Evolutionary conservation across 1,140 invertebrate species (phyloP).

Genomic region (Stenopsyche tienmushanensis): DNA sequence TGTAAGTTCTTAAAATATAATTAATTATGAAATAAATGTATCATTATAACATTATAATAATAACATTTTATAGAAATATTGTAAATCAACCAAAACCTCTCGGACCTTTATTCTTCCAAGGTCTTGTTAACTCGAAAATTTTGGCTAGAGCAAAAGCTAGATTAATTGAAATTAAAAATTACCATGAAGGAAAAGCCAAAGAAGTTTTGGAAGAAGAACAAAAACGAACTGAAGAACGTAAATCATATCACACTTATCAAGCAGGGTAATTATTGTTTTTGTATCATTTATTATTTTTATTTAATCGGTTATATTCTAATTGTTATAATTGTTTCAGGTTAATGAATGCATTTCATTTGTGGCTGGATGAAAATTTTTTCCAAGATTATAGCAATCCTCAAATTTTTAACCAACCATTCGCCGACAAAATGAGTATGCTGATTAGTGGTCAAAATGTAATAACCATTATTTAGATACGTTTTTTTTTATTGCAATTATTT

Average conservation of each 20-base stretch:
- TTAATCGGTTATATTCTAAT: neutral
- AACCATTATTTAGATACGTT: neutral
- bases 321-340: conserved; percentile 19
- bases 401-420: conserved; percentile 17
- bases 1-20: conserved; percentile 26
- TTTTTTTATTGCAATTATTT: neutral
- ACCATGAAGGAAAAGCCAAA: conserved; percentile 27
- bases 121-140: conserved; percentile 33
- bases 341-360: conserved; percentile 30
- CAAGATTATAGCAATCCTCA: conserved; percentile 9
- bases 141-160: conserved; percentile 30
- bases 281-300: neutral
- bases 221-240: conserved; percentile 14
- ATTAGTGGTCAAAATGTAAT: conserved; percentile 32
- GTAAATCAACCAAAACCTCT: conserved; percentile 21
- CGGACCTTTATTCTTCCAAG: conserved; percentile 36
- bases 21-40: neutral
- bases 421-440: conserved; percentile 22
- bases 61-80: neutral
- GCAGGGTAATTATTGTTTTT: conserved; percentile 25
- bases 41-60: neutral
- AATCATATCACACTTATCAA: conserved; percentile 32
- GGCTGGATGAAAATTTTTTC: conserved; percentile 32
- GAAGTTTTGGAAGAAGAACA: conserved; percentile 14
- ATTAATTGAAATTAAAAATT: conserved; percentile 22